phyloP scores from a whole-genome alignment of 1,140 invertebrate genomes.

The Teleogryllus occipitalis region DNA sequence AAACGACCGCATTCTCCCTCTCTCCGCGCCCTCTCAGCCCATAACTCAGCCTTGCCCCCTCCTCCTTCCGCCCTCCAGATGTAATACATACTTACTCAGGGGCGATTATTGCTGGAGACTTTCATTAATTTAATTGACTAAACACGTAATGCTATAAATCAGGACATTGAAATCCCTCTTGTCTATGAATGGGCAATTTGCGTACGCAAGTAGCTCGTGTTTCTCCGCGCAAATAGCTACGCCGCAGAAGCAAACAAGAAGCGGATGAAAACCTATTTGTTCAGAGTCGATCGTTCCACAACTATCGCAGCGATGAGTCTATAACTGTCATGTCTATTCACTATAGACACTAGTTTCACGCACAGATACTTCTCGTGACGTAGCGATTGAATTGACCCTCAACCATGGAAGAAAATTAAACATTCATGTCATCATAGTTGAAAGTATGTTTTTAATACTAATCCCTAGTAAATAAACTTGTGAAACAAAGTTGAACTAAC shows the following conservation, averaged over 20 bases:
- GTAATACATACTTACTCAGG: neutral
- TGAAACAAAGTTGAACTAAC: too few species aligned
- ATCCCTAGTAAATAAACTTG: too few species aligned
- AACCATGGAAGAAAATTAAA: too few species aligned
- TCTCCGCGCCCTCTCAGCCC: too few species aligned
- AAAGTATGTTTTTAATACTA: too few species aligned
- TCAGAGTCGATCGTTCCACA: neutral
- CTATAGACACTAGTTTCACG: too few species aligned
- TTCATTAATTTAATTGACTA: neutral
- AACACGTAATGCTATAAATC: neutral
- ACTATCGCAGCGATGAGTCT: too few species aligned
- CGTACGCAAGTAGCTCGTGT: neutral
- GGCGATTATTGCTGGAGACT: neutral
- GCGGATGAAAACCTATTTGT: neutral
- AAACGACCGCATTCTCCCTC: too few species aligned
- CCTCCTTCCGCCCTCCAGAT: neutral
- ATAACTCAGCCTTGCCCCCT: neutral
- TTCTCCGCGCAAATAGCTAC: neutral
- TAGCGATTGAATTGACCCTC: too few species aligned
- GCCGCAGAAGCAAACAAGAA: neutral
- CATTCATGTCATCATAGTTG: too few species aligned
- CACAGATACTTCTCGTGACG: too few species aligned
- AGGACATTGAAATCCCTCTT: neutral
- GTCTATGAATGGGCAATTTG: neutral
- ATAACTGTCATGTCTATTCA: too few species aligned